These are phyloP conservation scores for Pionites leucogaster DNA, from an alignment of 2,113 vertebrate genomes.

Conservation along the genomic window DNA sequence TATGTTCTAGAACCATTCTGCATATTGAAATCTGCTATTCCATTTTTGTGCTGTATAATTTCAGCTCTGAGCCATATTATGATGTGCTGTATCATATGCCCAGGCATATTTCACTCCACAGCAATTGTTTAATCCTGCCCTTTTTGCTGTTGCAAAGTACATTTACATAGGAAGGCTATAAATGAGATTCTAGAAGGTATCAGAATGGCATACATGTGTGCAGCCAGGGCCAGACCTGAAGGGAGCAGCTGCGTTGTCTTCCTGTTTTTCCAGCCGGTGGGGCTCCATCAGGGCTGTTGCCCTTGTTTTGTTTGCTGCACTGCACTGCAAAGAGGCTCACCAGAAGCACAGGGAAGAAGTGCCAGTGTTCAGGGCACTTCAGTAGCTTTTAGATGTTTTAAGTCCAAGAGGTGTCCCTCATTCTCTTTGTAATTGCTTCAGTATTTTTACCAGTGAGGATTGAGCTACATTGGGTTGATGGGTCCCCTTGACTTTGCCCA, in stretches of 20 bases:
- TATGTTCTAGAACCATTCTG: neutral
- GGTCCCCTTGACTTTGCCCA: neutral
- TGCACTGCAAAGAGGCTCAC: neutral
- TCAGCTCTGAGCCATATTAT: neutral
- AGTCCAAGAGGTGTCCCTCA: neutral
- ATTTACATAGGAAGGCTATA: neutral
- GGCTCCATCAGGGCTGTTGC: neutral
- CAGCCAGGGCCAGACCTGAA: neutral
- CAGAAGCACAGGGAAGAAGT: neutral
- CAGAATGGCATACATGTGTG: neutral
- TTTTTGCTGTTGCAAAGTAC: neutral
- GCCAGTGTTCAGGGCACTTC: fast-evolving
- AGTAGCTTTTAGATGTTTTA: neutral
- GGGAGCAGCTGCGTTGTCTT: neutral
- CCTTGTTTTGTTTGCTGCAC: neutral
- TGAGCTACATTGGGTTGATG: neutral
- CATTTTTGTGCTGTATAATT: neutral
- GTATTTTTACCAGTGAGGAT: neutral
- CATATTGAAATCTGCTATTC: neutral
- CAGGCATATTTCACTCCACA: neutral
- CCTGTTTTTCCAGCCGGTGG: neutral
- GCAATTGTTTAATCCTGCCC: neutral
- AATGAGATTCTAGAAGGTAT: neutral
- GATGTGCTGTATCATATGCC: fast-evolving
- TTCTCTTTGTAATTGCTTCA: fast-evolving